These are phyloP conservation scores for Euura saliciscinereae DNA, from an alignment of 1,140 invertebrate species.

Conservation along the genomic window DNA sequence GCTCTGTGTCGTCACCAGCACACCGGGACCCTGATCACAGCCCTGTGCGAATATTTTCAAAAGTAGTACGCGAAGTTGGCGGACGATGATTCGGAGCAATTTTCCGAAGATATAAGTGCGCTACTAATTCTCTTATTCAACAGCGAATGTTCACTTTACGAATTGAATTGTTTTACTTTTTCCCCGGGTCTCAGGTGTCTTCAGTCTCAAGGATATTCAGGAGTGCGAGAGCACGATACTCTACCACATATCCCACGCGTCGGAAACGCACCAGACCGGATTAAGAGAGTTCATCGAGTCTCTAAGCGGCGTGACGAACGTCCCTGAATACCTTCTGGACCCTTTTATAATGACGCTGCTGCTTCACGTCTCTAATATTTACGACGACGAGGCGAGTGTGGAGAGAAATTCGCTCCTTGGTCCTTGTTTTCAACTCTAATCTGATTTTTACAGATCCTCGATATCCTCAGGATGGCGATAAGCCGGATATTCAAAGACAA, in stretches of 20 bases:
- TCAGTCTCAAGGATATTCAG: slow-evolving; percentile 46
- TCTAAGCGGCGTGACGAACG: slow-evolving; percentile 56
- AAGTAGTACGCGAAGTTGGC: slow-evolving; percentile 38
- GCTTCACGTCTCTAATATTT: slow-evolving; percentile 56
- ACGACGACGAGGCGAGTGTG: slow-evolving; percentile 56
- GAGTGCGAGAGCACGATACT: slow-evolving; percentile 63
- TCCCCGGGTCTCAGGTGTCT: slow-evolving; percentile 30
- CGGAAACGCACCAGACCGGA: slow-evolving; percentile 54
- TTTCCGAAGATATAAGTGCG: slow-evolving; percentile 37
- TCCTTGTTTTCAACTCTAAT: background rate
- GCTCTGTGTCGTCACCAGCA: slow-evolving; percentile 49
- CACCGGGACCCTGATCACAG: slow-evolving; percentile 45
- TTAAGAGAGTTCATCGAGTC: slow-evolving; percentile 60
- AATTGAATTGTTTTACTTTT: too few species aligned
- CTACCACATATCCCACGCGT: slow-evolving; percentile 62
- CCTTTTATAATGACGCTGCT: slow-evolving; percentile 63
- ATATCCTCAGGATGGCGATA: slow-evolving; percentile 59
- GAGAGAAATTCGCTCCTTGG: background rate
- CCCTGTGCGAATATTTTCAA: slow-evolving; percentile 54
- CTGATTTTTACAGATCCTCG: slow-evolving; percentile 46
- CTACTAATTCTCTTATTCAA: too few species aligned
- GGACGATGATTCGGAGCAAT: slow-evolving; percentile 25
- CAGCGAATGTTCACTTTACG: too few species aligned
- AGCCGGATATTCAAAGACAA: slow-evolving; percentile 56
- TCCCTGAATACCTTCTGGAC: slow-evolving; percentile 61